A percentile compares a stretch with the other conserved stretches of the same genome.
These are phyloP conservation scores for Poeciliopsis infans DNA, from an alignment of 2,797 vertebrate genomes.

Conservation along the genomic window DNA sequence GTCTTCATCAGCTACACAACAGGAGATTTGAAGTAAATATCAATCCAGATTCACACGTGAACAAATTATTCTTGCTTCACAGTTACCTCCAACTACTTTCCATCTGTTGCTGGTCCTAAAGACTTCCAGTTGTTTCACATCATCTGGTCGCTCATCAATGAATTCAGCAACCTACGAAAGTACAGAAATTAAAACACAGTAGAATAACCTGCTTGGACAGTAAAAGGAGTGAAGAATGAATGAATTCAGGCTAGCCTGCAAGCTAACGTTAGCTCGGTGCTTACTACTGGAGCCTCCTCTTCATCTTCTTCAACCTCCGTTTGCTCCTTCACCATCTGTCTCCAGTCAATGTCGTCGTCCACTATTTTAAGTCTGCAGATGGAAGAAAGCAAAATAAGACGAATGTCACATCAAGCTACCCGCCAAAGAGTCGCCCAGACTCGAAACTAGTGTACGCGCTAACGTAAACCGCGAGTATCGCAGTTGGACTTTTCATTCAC, in stretches of 20 bases:
- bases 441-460: slow-evolving; percentile 36
- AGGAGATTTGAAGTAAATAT: slow-evolving; percentile 14
- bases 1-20: slow-evolving; percentile 59
- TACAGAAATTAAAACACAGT: not conserved
- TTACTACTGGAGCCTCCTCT: slow-evolving; percentile 87
- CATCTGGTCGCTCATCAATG: slow-evolving; percentile 91
- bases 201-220: not conserved
- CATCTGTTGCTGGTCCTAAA: slow-evolving; percentile 90
- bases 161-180: slow-evolving; percentile 88
- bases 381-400: not conserved
- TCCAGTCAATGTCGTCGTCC: slow-evolving; percentile 91
- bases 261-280: slow-evolving; percentile 11
- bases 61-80: not conserved
- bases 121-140: slow-evolving; percentile 90
- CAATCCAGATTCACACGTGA: not conserved
- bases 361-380: slow-evolving; percentile 88
- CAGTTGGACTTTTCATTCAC: not conserved
- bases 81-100: slow-evolving; percentile 90
- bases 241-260: not conserved
- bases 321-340: slow-evolving; percentile 70
- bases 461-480: not conserved
- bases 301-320: slow-evolving; percentile 81
- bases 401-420: not conserved
- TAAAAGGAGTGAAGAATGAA: slow-evolving; percentile 10
- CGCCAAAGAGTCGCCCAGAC: not conserved